Base-by-base conservation (phyloP, 2,797 vertebrate genomes). In the Valencia hispanica region DNA sequence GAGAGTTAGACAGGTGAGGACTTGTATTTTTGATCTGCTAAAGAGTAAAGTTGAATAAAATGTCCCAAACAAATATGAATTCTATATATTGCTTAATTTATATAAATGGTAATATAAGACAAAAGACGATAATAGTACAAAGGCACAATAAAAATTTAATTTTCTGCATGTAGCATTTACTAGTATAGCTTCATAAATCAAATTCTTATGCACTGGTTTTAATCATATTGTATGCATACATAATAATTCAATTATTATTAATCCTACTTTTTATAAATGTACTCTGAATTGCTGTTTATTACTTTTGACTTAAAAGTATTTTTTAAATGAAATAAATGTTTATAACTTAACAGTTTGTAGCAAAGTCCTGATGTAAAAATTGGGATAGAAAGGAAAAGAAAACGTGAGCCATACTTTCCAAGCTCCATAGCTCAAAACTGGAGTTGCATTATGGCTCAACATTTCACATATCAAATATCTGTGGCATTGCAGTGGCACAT, bases 1-100 rank as follows among this genome's bases (percentile, higher is more conserved):
- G 79, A 96, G 96, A 93, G 97, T 99, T 41, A 93, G 94, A 88
- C 94, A 98, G 96, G 97, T 98, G 91, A 96, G 91, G 36, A 32
- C 20, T 34, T 65, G 1, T 39, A 3, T 10, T 20, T 36, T 34
- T 65, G 12, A 17, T 20, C 30, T 61, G 34, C 34, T 20, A 22
- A 10, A 9, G 57, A 32, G n/a, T 61, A 4, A 3, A 61, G 15
- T 61, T 30, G 27, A 32, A 32, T 18, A 7, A 5, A 59, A 1
- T 30, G 7, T 32, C 6, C 12, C 53, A 59, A 18, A 59, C 32
- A 17, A 18, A 32, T 15, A 18, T 15, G 53, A 0, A 32, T 59
- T 59, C 12, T 30, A 30, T 57, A 57, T 27, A 15, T 27, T 50
- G 6, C 50, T 51, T 17, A 27, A 6, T 15, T 32, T 8, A 17